Evolutionary conservation across 2,797 vertebrate genomes (phyloP).

Genomic region (Neosilurus mollespiculum): DNA sequence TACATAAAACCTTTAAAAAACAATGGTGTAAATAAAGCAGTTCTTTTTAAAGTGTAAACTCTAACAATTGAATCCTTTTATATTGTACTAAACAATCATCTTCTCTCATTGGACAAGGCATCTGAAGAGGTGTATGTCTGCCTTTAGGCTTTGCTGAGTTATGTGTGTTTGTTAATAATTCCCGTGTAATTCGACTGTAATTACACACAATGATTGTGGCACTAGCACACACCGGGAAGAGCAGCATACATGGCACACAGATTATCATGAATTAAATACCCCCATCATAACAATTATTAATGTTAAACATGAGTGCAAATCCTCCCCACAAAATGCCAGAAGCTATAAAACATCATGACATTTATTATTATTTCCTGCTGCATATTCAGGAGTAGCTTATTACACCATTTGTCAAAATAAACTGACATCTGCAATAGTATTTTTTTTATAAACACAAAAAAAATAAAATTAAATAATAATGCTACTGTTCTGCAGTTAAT

Average conservation of each 20-base stretch:
- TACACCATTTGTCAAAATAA: constrained; percentile 13
- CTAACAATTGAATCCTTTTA: constrained; percentile 59
- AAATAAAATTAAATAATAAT: neutral
- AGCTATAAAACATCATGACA: constrained; percentile 44
- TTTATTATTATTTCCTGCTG: constrained; percentile 1
- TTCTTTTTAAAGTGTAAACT: constrained; percentile 31
- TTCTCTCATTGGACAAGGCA: constrained; percentile 54
- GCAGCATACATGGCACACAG: constrained; percentile 47
- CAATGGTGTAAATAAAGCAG: neutral
- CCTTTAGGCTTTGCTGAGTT: constrained; percentile 44
- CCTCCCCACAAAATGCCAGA: constrained; percentile 39
- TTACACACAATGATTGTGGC: constrained; percentile 62
- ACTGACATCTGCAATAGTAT: neutral
- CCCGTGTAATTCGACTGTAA: constrained; percentile 72
- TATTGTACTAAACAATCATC: constrained; percentile 54
- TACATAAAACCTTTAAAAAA: constrained; percentile 36
- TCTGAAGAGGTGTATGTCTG: constrained; percentile 36
- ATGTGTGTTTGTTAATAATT: constrained; percentile 66
- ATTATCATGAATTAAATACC: constrained; percentile 59
- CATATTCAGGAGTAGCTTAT: constrained; percentile 21
- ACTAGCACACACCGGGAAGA: constrained; percentile 42
- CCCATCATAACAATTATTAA: constrained; percentile 49
- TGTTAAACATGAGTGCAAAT: constrained; percentile 47
- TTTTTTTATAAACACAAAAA: neutral
- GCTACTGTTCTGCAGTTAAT: neutral